phyloP scores from a whole-genome alignment of 2,888 invertebrate genomes.

The Loripinus fragilis region DNA sequence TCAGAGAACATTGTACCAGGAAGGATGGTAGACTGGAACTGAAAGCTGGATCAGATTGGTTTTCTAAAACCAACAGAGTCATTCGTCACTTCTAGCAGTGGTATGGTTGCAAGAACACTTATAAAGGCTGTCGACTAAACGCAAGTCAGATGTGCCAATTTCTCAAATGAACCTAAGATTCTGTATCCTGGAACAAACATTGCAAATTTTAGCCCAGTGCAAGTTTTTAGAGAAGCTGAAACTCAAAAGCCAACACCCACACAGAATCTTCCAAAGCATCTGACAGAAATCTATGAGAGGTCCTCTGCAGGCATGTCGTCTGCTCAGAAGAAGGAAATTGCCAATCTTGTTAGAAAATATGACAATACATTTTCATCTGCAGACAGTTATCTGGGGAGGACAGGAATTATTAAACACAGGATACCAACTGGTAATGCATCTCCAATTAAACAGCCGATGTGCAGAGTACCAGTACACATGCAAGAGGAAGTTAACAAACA shows the following conservation, averaged over 20 bases:
- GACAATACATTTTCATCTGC: constrained; percentile 27
- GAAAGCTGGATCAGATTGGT: too few species aligned
- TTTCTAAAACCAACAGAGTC: too few species aligned
- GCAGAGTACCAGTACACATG: constrained; percentile 27
- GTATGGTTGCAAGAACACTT: too few species aligned
- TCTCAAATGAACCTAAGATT: constrained; percentile 31
- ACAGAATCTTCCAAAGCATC: constrained; percentile 17
- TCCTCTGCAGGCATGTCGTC: background rate
- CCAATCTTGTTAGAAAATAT: constrained; percentile 22
- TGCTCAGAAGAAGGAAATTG: constrained; percentile 13
- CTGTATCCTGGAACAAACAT: constrained; percentile 44
- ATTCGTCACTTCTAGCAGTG: too few species aligned
- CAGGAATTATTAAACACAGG: background rate
- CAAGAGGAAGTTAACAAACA: background rate
- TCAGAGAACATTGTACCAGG: too few species aligned
- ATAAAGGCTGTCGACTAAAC: too few species aligned
- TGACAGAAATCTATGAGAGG: constrained; percentile 14
- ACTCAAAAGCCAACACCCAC: background rate
- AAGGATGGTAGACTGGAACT: too few species aligned
- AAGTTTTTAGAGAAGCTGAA: background rate
- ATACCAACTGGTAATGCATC: constrained; percentile 42
- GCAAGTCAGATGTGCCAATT: too few species aligned
- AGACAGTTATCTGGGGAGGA: constrained; percentile 13
- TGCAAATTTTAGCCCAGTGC: constrained; percentile 17
- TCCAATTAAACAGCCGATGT: constrained; percentile 42